phyloP scores from a whole-genome alignment of 2,113 vertebrate genomes.

The Prolemur simus region DNA sequence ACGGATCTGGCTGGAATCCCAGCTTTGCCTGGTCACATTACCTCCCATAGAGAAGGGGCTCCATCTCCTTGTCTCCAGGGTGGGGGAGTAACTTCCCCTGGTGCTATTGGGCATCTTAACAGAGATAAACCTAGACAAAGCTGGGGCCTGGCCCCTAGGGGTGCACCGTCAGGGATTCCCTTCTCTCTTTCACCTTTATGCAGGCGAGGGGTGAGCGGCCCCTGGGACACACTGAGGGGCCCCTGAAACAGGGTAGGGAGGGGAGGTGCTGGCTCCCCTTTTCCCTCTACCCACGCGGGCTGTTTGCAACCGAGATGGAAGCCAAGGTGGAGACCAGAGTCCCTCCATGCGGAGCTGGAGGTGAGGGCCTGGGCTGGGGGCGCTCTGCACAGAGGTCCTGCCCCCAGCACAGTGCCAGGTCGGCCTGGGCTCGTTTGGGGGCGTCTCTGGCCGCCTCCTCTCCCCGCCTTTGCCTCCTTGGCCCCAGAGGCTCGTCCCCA shows the following conservation, averaged over 20 bases:
- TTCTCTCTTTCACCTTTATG: neutral
- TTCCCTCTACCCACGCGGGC: neutral
- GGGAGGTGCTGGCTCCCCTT: neutral
- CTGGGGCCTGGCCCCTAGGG: accelerated
- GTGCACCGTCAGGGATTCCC: accelerated
- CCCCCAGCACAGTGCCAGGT: neutral
- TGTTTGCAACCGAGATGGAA: neutral
- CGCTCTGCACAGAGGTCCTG: too few relatives aligned
- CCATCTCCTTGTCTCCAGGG: neutral
- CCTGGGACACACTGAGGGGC: accelerated
- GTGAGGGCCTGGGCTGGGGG: neutral
- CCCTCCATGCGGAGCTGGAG: too few relatives aligned
- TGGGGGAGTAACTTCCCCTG: neutral
- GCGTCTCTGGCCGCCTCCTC: neutral
- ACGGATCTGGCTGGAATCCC: neutral
- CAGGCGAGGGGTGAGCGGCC: neutral
- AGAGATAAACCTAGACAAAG: neutral
- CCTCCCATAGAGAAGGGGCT: neutral
- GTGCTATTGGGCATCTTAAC: neutral
- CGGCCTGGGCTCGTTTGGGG: neutral
- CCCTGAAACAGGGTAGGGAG: neutral
- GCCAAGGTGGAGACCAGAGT: too few relatives aligned
- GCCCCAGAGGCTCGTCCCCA: neutral
- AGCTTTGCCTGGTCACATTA: neutral
- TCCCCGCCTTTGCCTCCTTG: neutral